Percentiles rank a stretch among this genome's conserved stretches.
Conservation (phyloP, 2,888 invertebrate genomes). For the Drosophila quinaria region DNA sequence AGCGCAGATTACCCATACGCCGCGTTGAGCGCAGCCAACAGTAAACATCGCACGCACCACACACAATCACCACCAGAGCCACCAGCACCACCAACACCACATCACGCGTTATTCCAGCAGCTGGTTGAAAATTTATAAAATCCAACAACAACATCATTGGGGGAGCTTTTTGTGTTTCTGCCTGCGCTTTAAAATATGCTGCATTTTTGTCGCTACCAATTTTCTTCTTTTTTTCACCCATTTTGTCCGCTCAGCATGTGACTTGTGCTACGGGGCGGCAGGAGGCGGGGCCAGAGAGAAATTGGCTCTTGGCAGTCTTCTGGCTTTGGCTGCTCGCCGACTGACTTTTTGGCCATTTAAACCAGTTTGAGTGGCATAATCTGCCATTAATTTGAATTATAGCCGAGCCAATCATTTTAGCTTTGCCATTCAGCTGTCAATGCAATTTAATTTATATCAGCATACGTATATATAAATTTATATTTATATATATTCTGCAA, state of each 20-base stretch:
- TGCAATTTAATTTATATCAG: conserved; percentile 65
- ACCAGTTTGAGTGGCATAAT: conserved; percentile 76
- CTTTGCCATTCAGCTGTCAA: conserved; percentile 73
- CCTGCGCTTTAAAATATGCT: conserved; percentile 36
- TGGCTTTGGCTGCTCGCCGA: conserved; percentile 39
- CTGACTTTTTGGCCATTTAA: conserved; percentile 76
- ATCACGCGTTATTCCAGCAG: conserved; percentile 16
- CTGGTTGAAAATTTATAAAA: conserved; percentile 49
- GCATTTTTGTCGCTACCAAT: conserved; percentile 30
- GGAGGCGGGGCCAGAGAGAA: conserved; percentile 9
- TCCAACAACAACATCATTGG: conserved; percentile 41
- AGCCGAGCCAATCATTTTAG: conserved; percentile 72
- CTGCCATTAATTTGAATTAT: conserved; percentile 82
- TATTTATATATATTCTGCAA: conserved; percentile 6
- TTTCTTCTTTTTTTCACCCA: conserved; percentile 16
- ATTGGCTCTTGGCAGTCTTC: conserved; percentile 57
- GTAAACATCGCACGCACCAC: conserved; percentile 54
- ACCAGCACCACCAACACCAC: not conserved
- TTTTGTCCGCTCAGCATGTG: conserved; percentile 21
- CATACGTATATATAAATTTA: conserved; percentile 17
- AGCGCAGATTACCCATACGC: conserved; percentile 80
- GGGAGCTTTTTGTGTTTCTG: conserved; percentile 37
- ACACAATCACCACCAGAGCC: conserved; percentile 5
- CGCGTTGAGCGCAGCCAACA: conserved; percentile 48
- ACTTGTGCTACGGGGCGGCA: not conserved